phyloP scores from a whole-genome alignment of 2,888 invertebrate genomes.

The Xestia ashworthii region DNA sequence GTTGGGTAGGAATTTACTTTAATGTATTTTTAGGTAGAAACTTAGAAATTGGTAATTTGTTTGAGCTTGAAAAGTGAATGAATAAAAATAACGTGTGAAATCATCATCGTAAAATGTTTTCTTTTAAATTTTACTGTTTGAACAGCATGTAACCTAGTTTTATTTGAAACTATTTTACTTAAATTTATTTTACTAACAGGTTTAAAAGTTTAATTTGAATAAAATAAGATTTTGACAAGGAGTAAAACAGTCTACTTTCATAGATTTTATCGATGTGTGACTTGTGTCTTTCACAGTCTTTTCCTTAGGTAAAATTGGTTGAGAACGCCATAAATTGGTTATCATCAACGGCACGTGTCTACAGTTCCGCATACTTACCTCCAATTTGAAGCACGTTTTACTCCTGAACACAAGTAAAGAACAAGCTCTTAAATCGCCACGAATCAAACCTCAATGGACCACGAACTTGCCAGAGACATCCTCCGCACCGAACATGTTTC shows the following conservation, averaged over 20 bases:
- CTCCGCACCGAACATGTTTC: conserved; percentile 59
- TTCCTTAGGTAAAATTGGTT: background rate
- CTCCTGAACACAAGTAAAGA: conserved; percentile 58
- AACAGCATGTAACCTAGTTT: background rate
- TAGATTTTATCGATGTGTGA: background rate
- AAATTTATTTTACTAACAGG: background rate
- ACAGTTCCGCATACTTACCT: conserved; percentile 35
- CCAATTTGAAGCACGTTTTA: conserved; percentile 48
- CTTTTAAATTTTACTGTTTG: background rate
- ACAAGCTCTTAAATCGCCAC: conserved; percentile 70
- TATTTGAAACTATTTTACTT: background rate
- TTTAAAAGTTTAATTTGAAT: background rate
- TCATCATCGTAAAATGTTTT: background rate
- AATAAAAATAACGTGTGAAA: too few relatives aligned
- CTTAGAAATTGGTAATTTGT: background rate
- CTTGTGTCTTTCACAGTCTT: background rate
- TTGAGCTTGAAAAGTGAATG: background rate
- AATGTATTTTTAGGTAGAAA: background rate
- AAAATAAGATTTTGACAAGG: background rate
- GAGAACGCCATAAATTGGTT: background rate
- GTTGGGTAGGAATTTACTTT: background rate
- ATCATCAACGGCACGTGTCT: conserved; percentile 15
- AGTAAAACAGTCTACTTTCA: background rate
- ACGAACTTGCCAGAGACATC: conserved; percentile 60
- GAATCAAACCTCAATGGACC: conserved; percentile 70